These are phyloP conservation scores for Palythoa caribaeorum DNA, from an alignment of 92 coral and sea anemone species.

Conservation along the genomic window DNA sequence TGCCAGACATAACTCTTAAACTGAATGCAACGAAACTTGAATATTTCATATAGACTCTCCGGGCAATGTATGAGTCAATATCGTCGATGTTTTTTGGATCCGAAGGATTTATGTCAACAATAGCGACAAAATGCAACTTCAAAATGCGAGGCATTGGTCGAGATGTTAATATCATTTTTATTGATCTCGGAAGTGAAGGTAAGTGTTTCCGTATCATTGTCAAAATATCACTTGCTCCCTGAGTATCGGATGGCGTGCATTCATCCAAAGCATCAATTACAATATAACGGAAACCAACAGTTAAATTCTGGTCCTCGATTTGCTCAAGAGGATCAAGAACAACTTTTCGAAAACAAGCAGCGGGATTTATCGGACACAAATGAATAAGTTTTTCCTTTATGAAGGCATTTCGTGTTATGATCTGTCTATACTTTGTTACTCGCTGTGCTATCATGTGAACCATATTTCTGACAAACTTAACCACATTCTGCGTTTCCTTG, in stretches of 20 bases:
- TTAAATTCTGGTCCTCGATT: background rate
- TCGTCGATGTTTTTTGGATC: conserved; percentile 54
- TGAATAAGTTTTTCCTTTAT: conserved; percentile 3
- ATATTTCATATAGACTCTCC: conserved; percentile 24
- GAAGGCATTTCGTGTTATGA: background rate
- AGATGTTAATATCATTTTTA: conserved; percentile 51
- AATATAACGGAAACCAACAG: conserved; percentile 14
- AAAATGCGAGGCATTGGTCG: conserved; percentile 42
- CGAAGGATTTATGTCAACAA: conserved; percentile 1
- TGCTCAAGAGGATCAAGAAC: conserved; percentile 50
- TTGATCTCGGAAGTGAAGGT: conserved; percentile 36
- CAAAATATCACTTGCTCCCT: conserved; percentile 25
- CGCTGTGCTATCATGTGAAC: conserved; percentile 46
- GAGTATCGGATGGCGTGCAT: conserved; percentile 41
- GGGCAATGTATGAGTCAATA: conserved; percentile 49
- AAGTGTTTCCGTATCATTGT: conserved; percentile 27
- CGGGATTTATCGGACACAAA: conserved; percentile 31
- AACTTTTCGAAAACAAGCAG: conserved; percentile 45
- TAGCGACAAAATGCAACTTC: background rate
- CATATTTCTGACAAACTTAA: conserved; percentile 52
- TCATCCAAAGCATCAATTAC: conserved; percentile 61
- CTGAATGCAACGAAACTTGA: conserved; percentile 15
- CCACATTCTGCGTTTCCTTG: conserved; percentile 54
- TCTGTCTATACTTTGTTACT: conserved; percentile 27
- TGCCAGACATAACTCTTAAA: background rate